Evolutionary conservation across 2,888 invertebrate species (phyloP).

Genomic region (Sericinus montela): DNA sequence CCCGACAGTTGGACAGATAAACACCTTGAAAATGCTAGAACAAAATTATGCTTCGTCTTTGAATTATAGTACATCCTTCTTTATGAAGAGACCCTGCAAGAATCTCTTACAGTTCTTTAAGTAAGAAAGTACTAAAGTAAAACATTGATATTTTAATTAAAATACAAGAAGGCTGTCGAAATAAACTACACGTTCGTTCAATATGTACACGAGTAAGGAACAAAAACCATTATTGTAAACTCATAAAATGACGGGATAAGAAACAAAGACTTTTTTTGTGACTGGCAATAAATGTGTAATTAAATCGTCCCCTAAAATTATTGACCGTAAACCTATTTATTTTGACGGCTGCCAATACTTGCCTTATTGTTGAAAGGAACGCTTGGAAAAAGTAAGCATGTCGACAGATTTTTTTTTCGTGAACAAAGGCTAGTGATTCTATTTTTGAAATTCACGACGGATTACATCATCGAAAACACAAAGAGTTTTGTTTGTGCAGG

Average conservation of each 20-base stretch:
- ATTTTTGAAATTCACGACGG: conserved; percentile 53
- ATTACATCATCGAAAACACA: conserved; percentile 58
- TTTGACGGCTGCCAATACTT: conserved; percentile 20
- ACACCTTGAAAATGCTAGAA: too few species aligned
- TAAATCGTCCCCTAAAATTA: conserved; percentile 25
- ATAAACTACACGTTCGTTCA: too few species aligned
- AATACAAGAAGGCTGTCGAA: too few species aligned
- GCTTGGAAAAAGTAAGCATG: conserved; percentile 15
- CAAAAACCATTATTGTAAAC: conserved; percentile 12
- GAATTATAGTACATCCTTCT: too few species aligned
- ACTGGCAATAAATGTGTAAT: conserved; percentile 17
- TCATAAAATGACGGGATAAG: conserved; percentile 6
- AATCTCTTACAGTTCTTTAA: too few species aligned
- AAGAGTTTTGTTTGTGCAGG: conserved; percentile 50
- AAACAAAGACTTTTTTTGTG: conserved; percentile 14
- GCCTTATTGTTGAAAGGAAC: conserved; percentile 10
- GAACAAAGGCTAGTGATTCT: conserved; percentile 59
- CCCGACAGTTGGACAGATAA: too few species aligned
- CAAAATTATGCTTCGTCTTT: too few species aligned
- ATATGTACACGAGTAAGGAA: background rate
- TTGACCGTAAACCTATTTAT: conserved; percentile 25
- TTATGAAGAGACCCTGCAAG: too few species aligned
- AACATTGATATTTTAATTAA: too few species aligned
- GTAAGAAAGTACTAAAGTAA: too few species aligned
- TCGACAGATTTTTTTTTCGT: conserved; percentile 7